Evolutionary conservation across 2,797 vertebrate genomes (phyloP).

Genomic region (Mallotus villosus): DNA sequence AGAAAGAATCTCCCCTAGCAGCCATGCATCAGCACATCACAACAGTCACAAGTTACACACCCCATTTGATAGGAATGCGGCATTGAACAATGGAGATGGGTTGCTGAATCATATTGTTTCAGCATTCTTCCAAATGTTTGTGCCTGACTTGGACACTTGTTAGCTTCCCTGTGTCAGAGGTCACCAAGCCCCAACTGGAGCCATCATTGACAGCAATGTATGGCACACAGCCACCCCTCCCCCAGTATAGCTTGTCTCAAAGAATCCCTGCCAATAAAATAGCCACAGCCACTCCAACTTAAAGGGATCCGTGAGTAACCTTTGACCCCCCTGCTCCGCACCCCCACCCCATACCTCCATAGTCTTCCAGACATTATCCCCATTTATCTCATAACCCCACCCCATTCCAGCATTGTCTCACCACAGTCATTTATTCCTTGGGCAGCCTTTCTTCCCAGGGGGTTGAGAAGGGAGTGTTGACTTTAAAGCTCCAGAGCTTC

Average conservation of each 20-base stretch:
- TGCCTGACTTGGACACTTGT: constrained; percentile 48
- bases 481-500: constrained; percentile 47
- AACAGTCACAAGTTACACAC: constrained; percentile 68
- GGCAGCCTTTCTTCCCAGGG: constrained; percentile 48
- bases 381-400: constrained; percentile 34
- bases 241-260: constrained; percentile 40
- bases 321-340: constrained; percentile 49
- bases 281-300: constrained; percentile 48
- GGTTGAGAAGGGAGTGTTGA: constrained; percentile 40
- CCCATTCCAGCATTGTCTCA: constrained; percentile 58
- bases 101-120: constrained; percentile 41
- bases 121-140: constrained; percentile 55
- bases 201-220: constrained; percentile 52
- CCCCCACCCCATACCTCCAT: constrained; percentile 1
- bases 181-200: constrained; percentile 52
- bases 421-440: constrained; percentile 55
- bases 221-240: constrained; percentile 31
- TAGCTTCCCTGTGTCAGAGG: constrained; percentile 49
- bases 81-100: constrained; percentile 7
- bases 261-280: constrained; percentile 61
- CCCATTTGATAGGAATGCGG: constrained; percentile 60
- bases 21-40: constrained; percentile 61
- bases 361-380: constrained; percentile 28
- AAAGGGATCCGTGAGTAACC: constrained; percentile 65
- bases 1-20: constrained; percentile 49